Evolutionary conservation across 1,140 invertebrate genomes (phyloP), one percentile per base, ranked within the genome.

Genomic region (Drosophila takahashii): DNA sequence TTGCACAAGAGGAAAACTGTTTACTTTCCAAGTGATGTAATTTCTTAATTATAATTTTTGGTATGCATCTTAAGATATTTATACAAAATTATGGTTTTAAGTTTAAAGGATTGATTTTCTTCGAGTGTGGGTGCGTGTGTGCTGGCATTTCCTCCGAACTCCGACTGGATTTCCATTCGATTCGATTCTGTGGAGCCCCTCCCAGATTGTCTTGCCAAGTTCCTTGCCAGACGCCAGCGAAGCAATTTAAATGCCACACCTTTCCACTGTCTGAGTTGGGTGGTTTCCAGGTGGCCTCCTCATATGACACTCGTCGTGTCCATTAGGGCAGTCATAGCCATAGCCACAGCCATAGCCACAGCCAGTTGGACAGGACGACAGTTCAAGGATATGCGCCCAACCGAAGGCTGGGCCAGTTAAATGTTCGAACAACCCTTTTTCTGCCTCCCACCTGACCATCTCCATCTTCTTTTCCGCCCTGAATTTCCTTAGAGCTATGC

Each of bases 211-310:
- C 65, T 76, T 87, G 62, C 39, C 39, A 51, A 51, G 29, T 26
- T 81, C 61, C 81, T 85, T 77, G 81, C 71, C 81, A 79, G 79
- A 78, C 79, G 70, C 79, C 58, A 79, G 60, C 56, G 56, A 51
- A 87, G 83, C 83, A 86, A 86, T 86, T 86, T 86, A 86, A 87
- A 86, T 86, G 83, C 83, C 83, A 86, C 83, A 87, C 83, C 83
- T 83, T 57, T 71, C 65, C 50, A 59, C 44, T 32, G 76, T 54
- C 62, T 73, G 61, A 58, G 36, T 51, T 67, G 26, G 53, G 39
- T 44, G 51, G 39, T 6, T 15, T 32, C 22, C 56, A 18, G 36
- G 51, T 10, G 50, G 56, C 26, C 42, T 56, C 60, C 81, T 87
- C 84, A 83, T 83, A 86, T 86, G 83, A 86, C 79, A 86, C 27